Conservation (phyloP, 2,888 invertebrate species). For the Xestoiulus laeticollis region DNA sequence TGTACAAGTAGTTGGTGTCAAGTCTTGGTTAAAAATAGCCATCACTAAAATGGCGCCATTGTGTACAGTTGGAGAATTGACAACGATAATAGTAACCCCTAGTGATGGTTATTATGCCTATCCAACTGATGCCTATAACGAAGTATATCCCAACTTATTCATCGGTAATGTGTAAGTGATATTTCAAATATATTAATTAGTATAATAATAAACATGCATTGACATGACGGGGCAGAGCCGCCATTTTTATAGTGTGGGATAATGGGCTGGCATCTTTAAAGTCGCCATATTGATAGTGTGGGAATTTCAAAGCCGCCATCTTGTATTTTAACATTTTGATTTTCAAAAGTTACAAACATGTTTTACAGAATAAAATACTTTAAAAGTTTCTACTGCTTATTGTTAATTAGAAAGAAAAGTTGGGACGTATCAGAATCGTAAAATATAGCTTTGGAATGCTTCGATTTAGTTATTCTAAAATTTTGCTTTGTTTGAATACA, state of each 20-base stretch:
- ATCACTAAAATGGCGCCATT: conserved; percentile 58
- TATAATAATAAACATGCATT: neutral
- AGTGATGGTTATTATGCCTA: conserved; percentile 62
- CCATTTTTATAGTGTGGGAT: neutral
- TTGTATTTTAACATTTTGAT: neutral
- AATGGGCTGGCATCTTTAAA: too few species aligned
- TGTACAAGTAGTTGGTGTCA: too few species aligned
- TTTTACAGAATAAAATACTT: too few species aligned
- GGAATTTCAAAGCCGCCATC: neutral
- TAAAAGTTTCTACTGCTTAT: too few species aligned
- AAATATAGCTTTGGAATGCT: too few species aligned
- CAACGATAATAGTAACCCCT: conserved; percentile 62
- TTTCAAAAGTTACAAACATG: neutral
- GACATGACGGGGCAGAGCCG: too few species aligned
- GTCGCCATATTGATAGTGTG: neutral
- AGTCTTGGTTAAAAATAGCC: too few species aligned
- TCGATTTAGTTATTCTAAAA: too few species aligned
- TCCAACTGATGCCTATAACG: conserved; percentile 64
- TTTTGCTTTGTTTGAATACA: too few species aligned
- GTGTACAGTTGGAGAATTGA: conserved; percentile 62
- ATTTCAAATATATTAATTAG: neutral
- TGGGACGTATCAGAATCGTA: too few species aligned
- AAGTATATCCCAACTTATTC: conserved; percentile 65
- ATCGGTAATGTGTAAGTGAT: conserved; percentile 66
- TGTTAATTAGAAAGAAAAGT: too few species aligned